Evolutionary conservation across 2,888 invertebrate genomes (phyloP).

Genomic region (Cheilosia vulpina): DNA sequence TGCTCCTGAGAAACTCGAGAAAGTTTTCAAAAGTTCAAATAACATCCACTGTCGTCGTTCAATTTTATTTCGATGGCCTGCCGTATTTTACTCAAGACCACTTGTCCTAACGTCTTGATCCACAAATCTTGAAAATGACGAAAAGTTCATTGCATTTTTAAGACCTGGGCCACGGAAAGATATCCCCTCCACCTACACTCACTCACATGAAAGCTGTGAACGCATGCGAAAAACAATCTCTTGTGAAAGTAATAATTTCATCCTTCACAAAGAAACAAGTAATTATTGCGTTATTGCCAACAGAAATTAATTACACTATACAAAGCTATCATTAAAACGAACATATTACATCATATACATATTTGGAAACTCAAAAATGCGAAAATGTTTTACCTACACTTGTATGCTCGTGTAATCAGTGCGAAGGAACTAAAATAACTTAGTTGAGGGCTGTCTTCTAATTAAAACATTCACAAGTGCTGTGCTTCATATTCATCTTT

Average conservation of each 20-base stretch:
- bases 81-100: too few species aligned
- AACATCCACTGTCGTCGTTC: too few species aligned
- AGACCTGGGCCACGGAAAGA: too few species aligned
- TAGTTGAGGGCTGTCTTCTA: conserved; percentile 54
- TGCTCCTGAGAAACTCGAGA: too few species aligned
- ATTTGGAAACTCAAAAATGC: conserved; percentile 61
- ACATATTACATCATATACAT: conserved; percentile 23
- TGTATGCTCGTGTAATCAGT: not conserved
- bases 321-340: conserved; percentile 66
- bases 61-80: too few species aligned
- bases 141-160: too few species aligned
- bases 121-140: too few species aligned
- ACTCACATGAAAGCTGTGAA: not conserved
- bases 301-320: conserved; percentile 56
- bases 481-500: conserved; percentile 38
- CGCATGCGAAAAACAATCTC: conserved; percentile 8
- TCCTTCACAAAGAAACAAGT: conserved; percentile 18
- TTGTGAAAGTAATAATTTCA: not conserved
- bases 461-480: conserved; percentile 50
- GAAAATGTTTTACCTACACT: conserved; percentile 38
- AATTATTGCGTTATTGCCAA: conserved; percentile 17
- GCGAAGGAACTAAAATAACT: conserved; percentile 26
- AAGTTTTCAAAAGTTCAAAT: too few species aligned
- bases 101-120: too few species aligned
- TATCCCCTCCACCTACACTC: too few species aligned